Evolutionary conservation across 2,113 vertebrate species (phyloP).

Genomic region (Epinephelus cyanopodus): DNA sequence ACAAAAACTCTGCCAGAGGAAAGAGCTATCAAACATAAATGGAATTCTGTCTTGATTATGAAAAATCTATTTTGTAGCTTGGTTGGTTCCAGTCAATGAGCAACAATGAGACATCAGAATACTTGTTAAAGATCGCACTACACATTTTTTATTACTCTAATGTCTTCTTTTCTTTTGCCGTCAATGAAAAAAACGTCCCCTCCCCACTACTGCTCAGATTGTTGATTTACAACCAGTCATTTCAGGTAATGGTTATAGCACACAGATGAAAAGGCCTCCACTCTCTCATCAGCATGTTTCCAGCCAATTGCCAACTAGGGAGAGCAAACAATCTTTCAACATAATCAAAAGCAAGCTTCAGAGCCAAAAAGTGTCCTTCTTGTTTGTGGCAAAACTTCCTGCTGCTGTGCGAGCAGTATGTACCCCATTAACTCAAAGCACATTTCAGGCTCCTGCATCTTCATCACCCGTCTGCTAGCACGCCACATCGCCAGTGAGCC

Average conservation of each 20-base stretch:
- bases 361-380: slow-evolving; percentile 52
- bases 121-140: too few relatives aligned
- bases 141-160: slow-evolving; percentile 26
- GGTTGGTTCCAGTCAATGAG: neutral
- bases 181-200: neutral
- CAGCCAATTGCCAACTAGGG: slow-evolving; percentile 46
- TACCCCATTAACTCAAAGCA: slow-evolving; percentile 64
- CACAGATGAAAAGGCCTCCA: slow-evolving; percentile 57
- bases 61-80: slow-evolving; percentile 5
- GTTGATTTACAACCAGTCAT: slow-evolving; percentile 49
- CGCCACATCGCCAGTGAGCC: slow-evolving; percentile 31
- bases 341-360: slow-evolving; percentile 54
- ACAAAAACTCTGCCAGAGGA: neutral
- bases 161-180: slow-evolving; percentile 4
- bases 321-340: slow-evolving; percentile 53
- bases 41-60: neutral
- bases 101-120: neutral
- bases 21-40: slow-evolving; percentile 10
- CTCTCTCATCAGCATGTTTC: slow-evolving; percentile 55
- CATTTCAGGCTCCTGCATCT: slow-evolving; percentile 49
- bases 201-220: slow-evolving; percentile 18
- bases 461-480: slow-evolving; percentile 20
- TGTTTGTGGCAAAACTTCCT: slow-evolving; percentile 30
- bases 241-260: slow-evolving; percentile 53
- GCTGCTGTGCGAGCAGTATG: slow-evolving; percentile 43